Evolutionary conservation across 2,113 vertebrate species (phyloP).

Genomic region (Bubalus kerabau): DNA sequence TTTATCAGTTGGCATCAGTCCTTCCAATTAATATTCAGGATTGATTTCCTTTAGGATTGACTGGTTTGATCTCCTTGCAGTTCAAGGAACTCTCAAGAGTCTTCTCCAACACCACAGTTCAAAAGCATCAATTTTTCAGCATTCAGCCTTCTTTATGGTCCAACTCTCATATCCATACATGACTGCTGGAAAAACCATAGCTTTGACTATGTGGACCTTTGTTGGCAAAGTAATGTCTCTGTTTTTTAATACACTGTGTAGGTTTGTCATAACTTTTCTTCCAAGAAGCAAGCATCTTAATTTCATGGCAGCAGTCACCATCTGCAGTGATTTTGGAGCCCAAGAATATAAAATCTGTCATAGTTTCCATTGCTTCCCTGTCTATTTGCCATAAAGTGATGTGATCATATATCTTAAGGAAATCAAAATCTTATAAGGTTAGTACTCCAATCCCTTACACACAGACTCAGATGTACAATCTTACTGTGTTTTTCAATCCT

Average conservation of each 20-base stretch:
- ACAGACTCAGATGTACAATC: background rate
- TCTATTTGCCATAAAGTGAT: background rate
- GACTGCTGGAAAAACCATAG: background rate
- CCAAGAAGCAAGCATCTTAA: background rate
- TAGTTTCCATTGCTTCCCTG: background rate
- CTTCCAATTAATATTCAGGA: background rate
- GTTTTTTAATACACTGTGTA: background rate
- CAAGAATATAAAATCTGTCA: background rate
- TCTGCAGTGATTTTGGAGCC: background rate
- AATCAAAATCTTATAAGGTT: background rate
- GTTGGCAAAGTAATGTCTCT: background rate
- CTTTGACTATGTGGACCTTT: background rate
- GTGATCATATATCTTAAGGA: background rate
- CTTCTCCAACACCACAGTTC: background rate
- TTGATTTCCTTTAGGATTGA: background rate
- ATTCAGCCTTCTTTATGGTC: background rate
- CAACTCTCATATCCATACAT: background rate
- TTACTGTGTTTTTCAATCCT: background rate
- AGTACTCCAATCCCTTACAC: fast-evolving
- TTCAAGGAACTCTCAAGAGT: background rate
- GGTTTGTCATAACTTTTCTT: background rate
- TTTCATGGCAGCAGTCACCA: background rate
- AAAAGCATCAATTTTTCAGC: background rate
- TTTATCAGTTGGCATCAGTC: background rate
- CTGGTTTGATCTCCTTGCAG: background rate